Conservation (phyloP, 2,797 vertebrate genomes). For the Acanthopagrus latus region DNA sequence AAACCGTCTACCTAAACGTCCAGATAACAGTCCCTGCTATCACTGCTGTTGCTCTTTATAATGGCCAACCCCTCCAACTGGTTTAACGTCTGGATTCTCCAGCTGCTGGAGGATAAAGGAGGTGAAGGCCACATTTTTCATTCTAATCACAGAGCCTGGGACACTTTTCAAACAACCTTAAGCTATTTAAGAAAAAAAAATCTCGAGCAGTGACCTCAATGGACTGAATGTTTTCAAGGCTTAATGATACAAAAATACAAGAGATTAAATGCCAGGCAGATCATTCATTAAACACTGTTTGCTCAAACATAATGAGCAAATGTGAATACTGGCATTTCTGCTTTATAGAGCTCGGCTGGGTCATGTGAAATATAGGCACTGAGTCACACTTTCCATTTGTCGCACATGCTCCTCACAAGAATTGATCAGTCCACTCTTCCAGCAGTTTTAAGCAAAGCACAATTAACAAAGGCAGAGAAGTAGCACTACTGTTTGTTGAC, state of each 20-base stretch:
- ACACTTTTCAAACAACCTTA: conserved; percentile 32
- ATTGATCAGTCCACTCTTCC: not conserved
- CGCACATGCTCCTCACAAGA: conserved; percentile 1
- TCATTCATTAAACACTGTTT: conserved; percentile 29
- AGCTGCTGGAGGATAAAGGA: conserved; percentile 67
- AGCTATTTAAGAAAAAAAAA: conserved; percentile 11
- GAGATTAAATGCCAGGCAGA: conserved; percentile 7
- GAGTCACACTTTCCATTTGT: conserved; percentile 40
- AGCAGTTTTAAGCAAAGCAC: conserved; percentile 22
- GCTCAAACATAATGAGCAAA: not conserved
- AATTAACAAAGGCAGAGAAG: conserved; percentile 23
- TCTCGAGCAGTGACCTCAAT: not conserved
- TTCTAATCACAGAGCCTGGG: not conserved
- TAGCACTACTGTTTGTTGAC: conserved; percentile 49
- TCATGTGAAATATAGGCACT: conserved; percentile 9
- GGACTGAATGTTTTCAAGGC: not conserved
- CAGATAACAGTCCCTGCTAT: conserved; percentile 81
- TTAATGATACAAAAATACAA: conserved; percentile 3
- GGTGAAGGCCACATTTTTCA: conserved; percentile 39
- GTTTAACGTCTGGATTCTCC: conserved; percentile 81
- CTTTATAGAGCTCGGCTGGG: not conserved
- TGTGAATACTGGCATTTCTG: conserved; percentile 10
- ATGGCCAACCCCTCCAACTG: conserved; percentile 76
- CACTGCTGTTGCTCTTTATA: conserved; percentile 66
- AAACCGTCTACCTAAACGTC: conserved; percentile 73